Percentiles rank a stretch among this genome's conserved stretches.
Evolutionary conservation across 2,113 vertebrate genomes (phyloP).

Genomic region (Nothobranchius kuhntae): DNA sequence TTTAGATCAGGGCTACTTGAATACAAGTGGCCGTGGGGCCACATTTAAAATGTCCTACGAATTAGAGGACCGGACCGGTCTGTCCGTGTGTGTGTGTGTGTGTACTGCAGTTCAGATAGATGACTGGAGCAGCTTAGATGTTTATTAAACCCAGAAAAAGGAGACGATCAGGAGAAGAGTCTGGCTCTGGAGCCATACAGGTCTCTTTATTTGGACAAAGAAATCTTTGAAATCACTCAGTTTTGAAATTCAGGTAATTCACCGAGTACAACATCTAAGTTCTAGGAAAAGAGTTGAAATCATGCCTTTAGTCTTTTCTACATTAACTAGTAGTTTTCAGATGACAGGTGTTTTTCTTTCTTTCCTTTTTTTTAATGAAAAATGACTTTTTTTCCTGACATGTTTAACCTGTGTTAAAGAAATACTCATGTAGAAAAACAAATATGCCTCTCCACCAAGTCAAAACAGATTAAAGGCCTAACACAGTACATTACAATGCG

Average conservation of each 20-base stretch:
- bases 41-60: no score
- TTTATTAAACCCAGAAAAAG: neutral
- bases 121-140: no score
- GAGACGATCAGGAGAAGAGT: neutral
- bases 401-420: slow-evolving; percentile 67
- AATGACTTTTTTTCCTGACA: slow-evolving; percentile 69
- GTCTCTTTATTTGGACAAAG: slow-evolving; percentile 78
- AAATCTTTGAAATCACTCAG: slow-evolving; percentile 76
- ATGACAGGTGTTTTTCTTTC: slow-evolving; percentile 48
- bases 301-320: slow-evolving; percentile 76
- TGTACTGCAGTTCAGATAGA: no score
- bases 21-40: no score
- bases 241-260: slow-evolving; percentile 73
- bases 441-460: slow-evolving; percentile 54
- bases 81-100: no score
- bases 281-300: slow-evolving; percentile 75
- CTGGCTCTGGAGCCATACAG: slow-evolving; percentile 59
- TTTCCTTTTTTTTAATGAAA: slow-evolving; percentile 51
- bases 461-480: slow-evolving; percentile 51
- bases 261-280: slow-evolving; percentile 75
- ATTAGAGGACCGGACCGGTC: no score
- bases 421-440: slow-evolving; percentile 73
- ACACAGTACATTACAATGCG: slow-evolving; percentile 73
- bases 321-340: slow-evolving; percentile 71
- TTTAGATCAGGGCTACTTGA: no score